Evolutionary conservation across 2,888 invertebrate species (phyloP).

Genomic region (Dastarcus helophoroides): DNA sequence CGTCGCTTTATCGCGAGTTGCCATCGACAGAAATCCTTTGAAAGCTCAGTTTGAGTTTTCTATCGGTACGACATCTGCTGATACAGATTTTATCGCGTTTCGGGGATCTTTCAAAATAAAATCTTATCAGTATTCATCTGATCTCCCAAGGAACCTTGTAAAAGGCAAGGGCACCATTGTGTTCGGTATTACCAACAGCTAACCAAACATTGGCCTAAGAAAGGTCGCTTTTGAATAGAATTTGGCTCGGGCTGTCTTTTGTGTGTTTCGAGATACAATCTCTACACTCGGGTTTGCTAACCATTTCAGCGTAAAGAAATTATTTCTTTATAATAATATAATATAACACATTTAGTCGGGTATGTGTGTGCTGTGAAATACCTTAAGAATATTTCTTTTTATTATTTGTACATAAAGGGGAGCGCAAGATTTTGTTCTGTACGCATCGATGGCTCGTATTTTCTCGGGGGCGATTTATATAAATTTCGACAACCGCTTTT

Average conservation of each 20-base stretch:
- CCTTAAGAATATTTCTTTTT: conserved; percentile 15
- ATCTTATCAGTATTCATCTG: conserved; percentile 34
- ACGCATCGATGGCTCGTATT: conserved; percentile 9
- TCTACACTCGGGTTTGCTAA: conserved; percentile 31
- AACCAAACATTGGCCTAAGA: conserved; percentile 57
- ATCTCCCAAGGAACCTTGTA: conserved; percentile 21
- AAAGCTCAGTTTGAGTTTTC: too few relatives aligned
- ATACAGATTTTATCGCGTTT: conserved; percentile 19
- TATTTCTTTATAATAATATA: conserved; percentile 39
- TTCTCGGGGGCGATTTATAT: too few relatives aligned
- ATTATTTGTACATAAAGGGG: conserved; percentile 7
- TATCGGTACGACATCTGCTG: conserved; percentile 25
- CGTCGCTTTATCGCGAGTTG: too few relatives aligned
- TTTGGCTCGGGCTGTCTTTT: conserved; percentile 32
- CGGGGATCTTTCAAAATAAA: conserved; percentile 11
- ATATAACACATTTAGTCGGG: conserved; percentile 33
- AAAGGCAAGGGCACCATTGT: conserved; percentile 27
- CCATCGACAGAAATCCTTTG: too few relatives aligned
- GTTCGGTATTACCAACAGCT: conserved; percentile 41
- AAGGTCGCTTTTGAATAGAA: conserved; percentile 37
- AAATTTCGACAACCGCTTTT: too few relatives aligned
- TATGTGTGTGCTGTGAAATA: conserved; percentile 18
- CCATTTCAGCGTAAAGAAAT: conserved; percentile 39
- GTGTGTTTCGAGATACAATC: conserved; percentile 33
- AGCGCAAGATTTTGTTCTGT: conserved; percentile 3